These are phyloP conservation scores for Paradoxurus hermaphroditus DNA, from an alignment of 2,113 vertebrate genomes.

Conservation along the genomic window DNA sequence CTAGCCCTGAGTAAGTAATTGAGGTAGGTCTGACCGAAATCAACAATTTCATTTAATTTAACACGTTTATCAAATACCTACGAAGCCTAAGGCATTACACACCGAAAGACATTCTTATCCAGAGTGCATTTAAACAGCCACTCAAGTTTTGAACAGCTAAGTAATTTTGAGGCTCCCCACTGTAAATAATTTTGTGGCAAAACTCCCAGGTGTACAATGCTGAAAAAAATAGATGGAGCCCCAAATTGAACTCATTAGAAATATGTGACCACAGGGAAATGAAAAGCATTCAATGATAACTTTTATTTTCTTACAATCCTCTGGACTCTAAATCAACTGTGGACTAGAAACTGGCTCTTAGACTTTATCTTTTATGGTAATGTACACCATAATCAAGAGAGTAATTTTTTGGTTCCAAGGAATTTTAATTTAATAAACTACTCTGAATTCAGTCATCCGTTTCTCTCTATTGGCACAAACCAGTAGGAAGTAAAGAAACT, in stretches of 20 bases:
- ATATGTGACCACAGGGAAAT: slow-evolving; percentile 53
- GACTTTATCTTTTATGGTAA: slow-evolving; percentile 47
- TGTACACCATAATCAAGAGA: slow-evolving; percentile 44
- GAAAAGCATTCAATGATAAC: neutral
- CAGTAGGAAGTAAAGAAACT: neutral
- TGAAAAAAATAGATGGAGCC: slow-evolving; percentile 46
- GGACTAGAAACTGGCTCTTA: neutral
- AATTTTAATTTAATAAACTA: slow-evolving; percentile 59
- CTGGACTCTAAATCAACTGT: slow-evolving; percentile 36
- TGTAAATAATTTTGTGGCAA: slow-evolving; percentile 65
- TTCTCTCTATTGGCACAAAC: neutral
- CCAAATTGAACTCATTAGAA: slow-evolving; percentile 59
- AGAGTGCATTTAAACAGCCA: slow-evolving; percentile 1
- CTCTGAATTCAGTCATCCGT: neutral
- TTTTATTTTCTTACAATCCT: slow-evolving; percentile 49
- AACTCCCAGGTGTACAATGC: slow-evolving; percentile 44
- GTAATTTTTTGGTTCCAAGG: slow-evolving; percentile 2
- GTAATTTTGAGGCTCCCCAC: slow-evolving; percentile 49
- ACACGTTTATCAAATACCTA: neutral
- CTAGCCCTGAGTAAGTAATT: neutral
- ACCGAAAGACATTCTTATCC: slow-evolving; percentile 24
- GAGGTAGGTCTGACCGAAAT: slow-evolving; percentile 10
- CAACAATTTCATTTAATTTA: slow-evolving; percentile 32
- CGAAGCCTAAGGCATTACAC: neutral
- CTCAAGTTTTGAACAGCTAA: slow-evolving; percentile 39